These are phyloP conservation scores for Nysson spinosus DNA, from an alignment of 2,888 invertebrate species.

Conservation along the genomic window DNA sequence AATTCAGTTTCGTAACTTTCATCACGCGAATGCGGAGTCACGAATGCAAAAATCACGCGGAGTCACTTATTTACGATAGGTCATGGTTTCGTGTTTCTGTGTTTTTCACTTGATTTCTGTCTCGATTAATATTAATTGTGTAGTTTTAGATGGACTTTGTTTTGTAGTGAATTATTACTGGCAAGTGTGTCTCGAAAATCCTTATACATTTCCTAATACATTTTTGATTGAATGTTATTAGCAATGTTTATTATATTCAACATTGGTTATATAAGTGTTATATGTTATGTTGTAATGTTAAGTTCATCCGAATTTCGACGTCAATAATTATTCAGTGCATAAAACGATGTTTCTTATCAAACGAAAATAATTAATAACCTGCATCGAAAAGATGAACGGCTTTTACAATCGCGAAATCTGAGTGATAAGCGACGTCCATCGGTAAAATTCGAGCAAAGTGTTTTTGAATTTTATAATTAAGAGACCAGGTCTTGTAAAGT, in stretches of 20 bases:
- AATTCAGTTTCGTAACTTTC: background rate
- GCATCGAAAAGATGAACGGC: background rate
- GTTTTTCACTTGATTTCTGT: too few relatives aligned
- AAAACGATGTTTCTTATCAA: background rate
- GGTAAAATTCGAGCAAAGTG: background rate
- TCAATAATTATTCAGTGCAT: background rate
- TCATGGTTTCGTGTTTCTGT: conserved; percentile 61
- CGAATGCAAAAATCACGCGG: conserved; percentile 14
- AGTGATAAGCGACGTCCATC: background rate
- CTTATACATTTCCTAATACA: too few relatives aligned
- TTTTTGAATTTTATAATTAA: conserved; percentile 3
- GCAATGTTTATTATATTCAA: too few relatives aligned
- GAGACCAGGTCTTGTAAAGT: background rate
- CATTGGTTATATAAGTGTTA: too few relatives aligned
- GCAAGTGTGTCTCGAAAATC: too few relatives aligned
- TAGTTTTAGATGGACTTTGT: too few relatives aligned
- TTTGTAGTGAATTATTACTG: too few relatives aligned
- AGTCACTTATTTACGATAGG: conserved; percentile 66
- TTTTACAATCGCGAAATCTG: conserved; percentile 2
- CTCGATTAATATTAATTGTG: too few relatives aligned
- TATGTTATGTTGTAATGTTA: too few relatives aligned
- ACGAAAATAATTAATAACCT: background rate
- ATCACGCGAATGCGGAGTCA: background rate
- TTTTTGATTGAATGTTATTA: too few relatives aligned
- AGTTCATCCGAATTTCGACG: background rate